Evolutionary conservation across 2,797 vertebrate genomes (phyloP).

Genomic region (Phrynocephalus guinanensis): DNA sequence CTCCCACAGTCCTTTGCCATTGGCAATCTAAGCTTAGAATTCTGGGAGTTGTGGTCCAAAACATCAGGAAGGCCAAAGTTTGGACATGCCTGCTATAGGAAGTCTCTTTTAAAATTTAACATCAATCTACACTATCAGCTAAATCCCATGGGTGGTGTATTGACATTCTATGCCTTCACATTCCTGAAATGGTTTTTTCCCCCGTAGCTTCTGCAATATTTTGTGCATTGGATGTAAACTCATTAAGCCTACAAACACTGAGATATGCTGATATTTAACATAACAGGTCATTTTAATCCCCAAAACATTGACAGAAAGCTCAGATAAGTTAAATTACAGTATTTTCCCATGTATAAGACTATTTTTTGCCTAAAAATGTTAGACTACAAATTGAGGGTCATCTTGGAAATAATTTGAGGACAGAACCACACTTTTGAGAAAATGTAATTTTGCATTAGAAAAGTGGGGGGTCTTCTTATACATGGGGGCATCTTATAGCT

Average conservation of each 20-base stretch:
- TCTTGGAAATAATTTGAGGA: too few species aligned
- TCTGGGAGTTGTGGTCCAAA: too few species aligned
- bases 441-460: too few species aligned
- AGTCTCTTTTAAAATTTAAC: constrained; percentile 12
- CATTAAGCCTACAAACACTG: constrained; percentile 43
- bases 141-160: background rate
- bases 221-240: constrained; percentile 16
- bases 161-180: constrained; percentile 11
- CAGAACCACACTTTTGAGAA: too few species aligned
- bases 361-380: too few species aligned
- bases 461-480: too few species aligned
- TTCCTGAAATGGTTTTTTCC: background rate
- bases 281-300: constrained; percentile 77
- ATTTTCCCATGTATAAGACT: too few species aligned
- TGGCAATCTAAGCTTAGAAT: too few species aligned
- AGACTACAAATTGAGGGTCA: background rate
- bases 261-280: constrained; percentile 72
- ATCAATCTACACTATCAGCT: background rate
- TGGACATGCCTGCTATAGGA: too few species aligned
- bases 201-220: constrained; percentile 28
- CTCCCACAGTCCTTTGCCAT: too few species aligned
- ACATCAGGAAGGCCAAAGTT: too few species aligned
- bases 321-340: constrained; percentile 32
- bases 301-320: constrained; percentile 50
- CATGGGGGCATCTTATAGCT: too few species aligned